These are phyloP conservation scores for Oscheius sp. DNA, from an alignment of 2,888 invertebrate genomes.

Conservation along the genomic window DNA sequence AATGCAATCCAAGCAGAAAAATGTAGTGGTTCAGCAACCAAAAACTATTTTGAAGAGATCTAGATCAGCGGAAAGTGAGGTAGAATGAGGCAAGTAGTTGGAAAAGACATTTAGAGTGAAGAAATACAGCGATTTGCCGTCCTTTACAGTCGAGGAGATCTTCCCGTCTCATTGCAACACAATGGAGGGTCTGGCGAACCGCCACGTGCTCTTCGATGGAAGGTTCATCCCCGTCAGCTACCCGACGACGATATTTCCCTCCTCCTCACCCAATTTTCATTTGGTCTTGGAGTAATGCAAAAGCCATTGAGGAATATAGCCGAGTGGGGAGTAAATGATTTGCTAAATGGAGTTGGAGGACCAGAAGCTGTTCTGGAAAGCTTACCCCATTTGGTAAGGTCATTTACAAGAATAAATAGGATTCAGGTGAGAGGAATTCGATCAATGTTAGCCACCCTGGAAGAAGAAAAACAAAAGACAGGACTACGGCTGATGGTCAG, in stretches of 20 bases:
- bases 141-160: constrained; percentile 43
- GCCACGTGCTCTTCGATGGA: constrained; percentile 19
- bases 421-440: constrained; percentile 54
- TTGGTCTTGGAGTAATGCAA: constrained; percentile 26
- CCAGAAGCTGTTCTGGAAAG: constrained; percentile 9
- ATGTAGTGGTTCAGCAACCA: constrained; percentile 6
- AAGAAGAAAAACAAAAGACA: constrained; percentile 49
- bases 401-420: background rate
- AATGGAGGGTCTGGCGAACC: constrained; percentile 36
- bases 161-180: constrained; percentile 44
- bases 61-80: constrained; percentile 13
- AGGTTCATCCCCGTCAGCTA: background rate
- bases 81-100: background rate
- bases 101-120: constrained; percentile 22
- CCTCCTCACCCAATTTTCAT: constrained; percentile 22
- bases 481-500: constrained; percentile 48
- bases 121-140: constrained; percentile 40
- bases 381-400: constrained; percentile 16
- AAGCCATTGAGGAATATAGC: constrained; percentile 28
- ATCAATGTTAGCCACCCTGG: constrained; percentile 55
- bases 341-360: background rate
- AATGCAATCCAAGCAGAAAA: constrained; percentile 15
- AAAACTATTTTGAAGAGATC: constrained; percentile 14
- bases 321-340: constrained; percentile 22
- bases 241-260: constrained; percentile 25